Evolutionary conservation across 2,113 vertebrate species (phyloP).

Genomic region (Rhodinocichla rosea): DNA sequence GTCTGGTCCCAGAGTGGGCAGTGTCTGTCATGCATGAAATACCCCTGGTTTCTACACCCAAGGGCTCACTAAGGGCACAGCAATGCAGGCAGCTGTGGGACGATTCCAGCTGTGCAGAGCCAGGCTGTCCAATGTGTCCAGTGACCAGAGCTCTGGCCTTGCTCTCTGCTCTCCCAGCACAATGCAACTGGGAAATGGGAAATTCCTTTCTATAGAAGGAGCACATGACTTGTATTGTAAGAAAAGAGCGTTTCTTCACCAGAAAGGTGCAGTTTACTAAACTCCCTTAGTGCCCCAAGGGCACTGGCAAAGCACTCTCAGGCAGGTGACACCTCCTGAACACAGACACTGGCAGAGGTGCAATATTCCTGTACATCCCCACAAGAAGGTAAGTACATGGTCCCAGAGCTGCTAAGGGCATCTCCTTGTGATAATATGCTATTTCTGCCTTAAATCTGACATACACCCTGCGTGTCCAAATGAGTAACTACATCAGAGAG

Average conservation of each 20-base stretch:
- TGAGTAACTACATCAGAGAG: not conserved
- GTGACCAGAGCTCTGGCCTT: not conserved
- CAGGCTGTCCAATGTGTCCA: not conserved
- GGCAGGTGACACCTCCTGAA: not conserved
- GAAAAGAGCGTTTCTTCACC: not conserved
- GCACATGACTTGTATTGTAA: rapidly evolving
- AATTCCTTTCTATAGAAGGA: not conserved
- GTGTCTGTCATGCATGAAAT: not conserved
- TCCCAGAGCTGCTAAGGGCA: not conserved
- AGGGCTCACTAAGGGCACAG: not conserved
- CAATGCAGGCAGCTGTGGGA: not conserved
- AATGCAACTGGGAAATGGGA: not conserved
- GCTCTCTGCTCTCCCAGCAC: not conserved
- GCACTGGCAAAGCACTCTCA: not conserved
- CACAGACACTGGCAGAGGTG: not conserved
- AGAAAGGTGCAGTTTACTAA: not conserved
- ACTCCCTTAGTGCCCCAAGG: not conserved
- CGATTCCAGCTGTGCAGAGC: rapidly evolving
- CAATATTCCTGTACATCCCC: not conserved
- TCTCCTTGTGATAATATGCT: not conserved
- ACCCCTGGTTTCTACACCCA: not conserved
- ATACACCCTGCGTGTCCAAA: not conserved
- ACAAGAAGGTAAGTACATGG: not conserved
- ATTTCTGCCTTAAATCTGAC: not conserved
- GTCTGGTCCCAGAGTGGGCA: not conserved